Base-by-base conservation (phyloP, 2,797 vertebrate species). In the Fistularia tabacaria region DNA sequence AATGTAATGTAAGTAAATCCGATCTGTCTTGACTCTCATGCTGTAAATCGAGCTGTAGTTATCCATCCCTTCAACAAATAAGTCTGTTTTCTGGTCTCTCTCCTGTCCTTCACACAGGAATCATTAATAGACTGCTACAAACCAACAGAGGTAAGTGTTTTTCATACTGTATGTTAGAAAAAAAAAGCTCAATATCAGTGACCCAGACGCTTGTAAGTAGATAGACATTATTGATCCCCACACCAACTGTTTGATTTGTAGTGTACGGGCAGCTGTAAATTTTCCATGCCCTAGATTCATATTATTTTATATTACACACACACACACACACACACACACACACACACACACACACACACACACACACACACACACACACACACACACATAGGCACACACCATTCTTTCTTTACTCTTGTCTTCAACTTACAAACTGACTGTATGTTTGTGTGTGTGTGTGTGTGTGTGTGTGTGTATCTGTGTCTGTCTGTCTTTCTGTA, bases 81-180 rank as follows among this genome's bases (percentile, higher is more conserved):
- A 7, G 8, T 40, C 14, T 15, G 36, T 40, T 7, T 7, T 36
- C 46, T 10, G 3, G 4, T 43, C 59, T 64, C 42, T 1, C 7
- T 10, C 6, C 10, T 36, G 14, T 46, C 51, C 43, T 25, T 25
- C 25, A 25, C 25, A 56, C 73, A 89, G 88, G 94, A 93, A 90
- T 93, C 93, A 65, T 88, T 96, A 81, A 92, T 86, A 92, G 93
- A 94, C 89, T 96, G 94, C 91, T 94, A 93, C 90, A 96, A 95
- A 92, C 94, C 94, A 83, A 95, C 93, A 91, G 94, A 95, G 93
- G 94, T 95, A 89, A 93, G 85, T 85, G 10, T 48, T 38, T 56
- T 46, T 15, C 39, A 8, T 44, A 8, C 0, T 8, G 9, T 48
- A 8, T 0, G 45, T 15, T 8, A 6, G 47, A 53, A 51, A 14